Base-by-base conservation (phyloP, 2,888 invertebrate species). In the Mayetiola destructor region DNA sequence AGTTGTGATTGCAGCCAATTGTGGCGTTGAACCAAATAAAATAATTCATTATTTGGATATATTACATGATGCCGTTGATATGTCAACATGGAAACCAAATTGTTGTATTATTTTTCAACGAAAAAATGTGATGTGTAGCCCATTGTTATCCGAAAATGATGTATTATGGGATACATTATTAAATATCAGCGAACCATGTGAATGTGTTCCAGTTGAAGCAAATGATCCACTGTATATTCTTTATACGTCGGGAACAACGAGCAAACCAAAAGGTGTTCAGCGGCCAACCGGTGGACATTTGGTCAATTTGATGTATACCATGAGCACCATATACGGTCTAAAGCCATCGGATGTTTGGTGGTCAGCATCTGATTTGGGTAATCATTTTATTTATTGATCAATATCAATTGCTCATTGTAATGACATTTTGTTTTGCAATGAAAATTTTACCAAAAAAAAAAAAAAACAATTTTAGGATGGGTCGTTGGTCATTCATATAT, bases 401-500 rank as follows among this genome's bases (percentile, higher is more conserved):
- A 3, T 40, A 20, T 3, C n/a, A 39, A 18, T 39, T 39, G 18
- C 16, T 20, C 5, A n/a, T n/a, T n/a, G n/a, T n/a, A n/a, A n/a
- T n/a, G n/a, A n/a, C n/a, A n/a, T n/a, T n/a, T n/a, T n/a, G n/a
- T n/a, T n/a, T n/a, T n/a, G n/a, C n/a, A n/a, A n/a, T n/a, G n/a
- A n/a, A n/a, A n/a, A n/a, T n/a, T n/a, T n/a, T n/a, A n/a, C n/a
- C n/a, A n/a, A n/a, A n/a, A n/a, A n/a, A n/a, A n/a, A n/a, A n/a
- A n/a, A n/a, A n/a, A n/a, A n/a, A 18, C n/a, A 4, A 37, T 37
- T 37, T 37, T 37, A 48, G 91, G 91, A 12, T 91, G 91, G 91
- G 93, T 94, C 0, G 93, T 94, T 1, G 94, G 94, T 0, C 93
- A 92, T 67, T 93, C 92, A 0, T 95, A 92, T 69, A 93, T 93